phyloP scores from a whole-genome alignment of 2,113 vertebrate genomes.

The Lasiurus borealis region DNA sequence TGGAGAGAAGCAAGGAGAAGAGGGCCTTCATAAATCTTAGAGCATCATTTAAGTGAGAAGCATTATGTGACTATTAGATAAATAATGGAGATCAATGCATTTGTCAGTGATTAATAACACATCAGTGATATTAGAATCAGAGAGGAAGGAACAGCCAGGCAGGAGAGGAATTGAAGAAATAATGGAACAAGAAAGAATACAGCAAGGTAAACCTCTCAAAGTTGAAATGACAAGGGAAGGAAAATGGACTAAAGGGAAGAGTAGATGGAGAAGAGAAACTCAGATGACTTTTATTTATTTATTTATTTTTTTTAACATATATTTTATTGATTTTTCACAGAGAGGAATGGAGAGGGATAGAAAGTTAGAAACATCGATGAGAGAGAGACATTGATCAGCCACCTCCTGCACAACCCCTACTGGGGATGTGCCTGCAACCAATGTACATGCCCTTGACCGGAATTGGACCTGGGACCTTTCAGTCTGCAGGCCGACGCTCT shows the following conservation, averaged over 20 bases:
- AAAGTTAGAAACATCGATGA: too few species aligned
- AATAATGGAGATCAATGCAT: not conserved
- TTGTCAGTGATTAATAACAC: not conserved
- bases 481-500: too few species aligned
- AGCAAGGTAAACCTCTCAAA: not conserved
- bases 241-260: not conserved
- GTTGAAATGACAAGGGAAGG: not conserved
- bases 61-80: not conserved
- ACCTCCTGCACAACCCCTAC: too few species aligned
- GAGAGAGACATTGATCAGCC: too few species aligned
- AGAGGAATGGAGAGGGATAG: too few species aligned
- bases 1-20: not conserved
- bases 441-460: too few species aligned
- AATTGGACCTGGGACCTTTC: too few species aligned
- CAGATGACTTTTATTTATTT: not conserved
- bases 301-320: too few species aligned
- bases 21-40: not conserved
- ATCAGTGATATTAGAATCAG: not conserved
- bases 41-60: not conserved
- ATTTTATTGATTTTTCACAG: too few species aligned
- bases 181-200: not conserved
- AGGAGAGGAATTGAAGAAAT: not conserved
- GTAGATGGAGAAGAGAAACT: not conserved
- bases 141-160: not conserved
- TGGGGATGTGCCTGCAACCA: too few species aligned